Conservation (phyloP, 1,140 invertebrate genomes). For the Habropoda laboriosa region DNA sequence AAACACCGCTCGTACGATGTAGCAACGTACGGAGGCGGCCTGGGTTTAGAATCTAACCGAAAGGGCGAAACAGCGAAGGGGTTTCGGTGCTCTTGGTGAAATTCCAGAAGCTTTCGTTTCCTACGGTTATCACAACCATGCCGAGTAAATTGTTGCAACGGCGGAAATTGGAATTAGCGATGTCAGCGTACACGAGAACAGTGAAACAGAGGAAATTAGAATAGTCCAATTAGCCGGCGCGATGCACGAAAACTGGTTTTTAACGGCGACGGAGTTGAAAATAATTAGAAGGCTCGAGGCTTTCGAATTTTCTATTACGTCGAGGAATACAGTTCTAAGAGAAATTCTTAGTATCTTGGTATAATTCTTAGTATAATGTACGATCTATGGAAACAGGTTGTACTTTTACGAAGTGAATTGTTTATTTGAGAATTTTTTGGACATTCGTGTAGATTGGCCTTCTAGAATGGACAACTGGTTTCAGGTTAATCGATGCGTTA, state of each 20-base stretch:
- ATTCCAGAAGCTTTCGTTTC: not conserved
- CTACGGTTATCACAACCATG: slow-evolving; percentile 13
- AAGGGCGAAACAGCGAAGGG: not conserved
- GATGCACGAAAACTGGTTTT: slow-evolving; percentile 1
- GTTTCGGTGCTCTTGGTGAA: not conserved
- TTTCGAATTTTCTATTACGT: not conserved
- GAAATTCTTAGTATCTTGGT: too few relatives aligned
- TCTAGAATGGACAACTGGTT: too few relatives aligned
- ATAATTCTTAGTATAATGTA: too few relatives aligned
- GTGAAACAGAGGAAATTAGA: slow-evolving; percentile 4
- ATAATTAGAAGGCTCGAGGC: slow-evolving; percentile 9
- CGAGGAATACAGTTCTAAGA: not conserved
- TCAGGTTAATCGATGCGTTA: not conserved
- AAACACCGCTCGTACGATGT: not conserved
- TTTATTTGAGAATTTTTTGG: too few relatives aligned
- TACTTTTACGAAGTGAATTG: too few relatives aligned
- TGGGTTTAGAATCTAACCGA: not conserved
- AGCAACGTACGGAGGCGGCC: not conserved
- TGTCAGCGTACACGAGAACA: slow-evolving; percentile 10
- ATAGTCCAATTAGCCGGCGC: slow-evolving; percentile 36
- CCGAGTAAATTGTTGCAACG: slow-evolving; percentile 20
- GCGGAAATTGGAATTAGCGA: slow-evolving; percentile 34
- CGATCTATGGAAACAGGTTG: too few relatives aligned
- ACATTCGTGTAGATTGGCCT: too few relatives aligned
- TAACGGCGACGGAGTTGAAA: slow-evolving; percentile 9